Percentiles rank a stretch among this genome's conserved stretches.
These are phyloP conservation scores for Beris chalybata DNA, from an alignment of 2,888 invertebrate genomes.

Conservation along the genomic window DNA sequence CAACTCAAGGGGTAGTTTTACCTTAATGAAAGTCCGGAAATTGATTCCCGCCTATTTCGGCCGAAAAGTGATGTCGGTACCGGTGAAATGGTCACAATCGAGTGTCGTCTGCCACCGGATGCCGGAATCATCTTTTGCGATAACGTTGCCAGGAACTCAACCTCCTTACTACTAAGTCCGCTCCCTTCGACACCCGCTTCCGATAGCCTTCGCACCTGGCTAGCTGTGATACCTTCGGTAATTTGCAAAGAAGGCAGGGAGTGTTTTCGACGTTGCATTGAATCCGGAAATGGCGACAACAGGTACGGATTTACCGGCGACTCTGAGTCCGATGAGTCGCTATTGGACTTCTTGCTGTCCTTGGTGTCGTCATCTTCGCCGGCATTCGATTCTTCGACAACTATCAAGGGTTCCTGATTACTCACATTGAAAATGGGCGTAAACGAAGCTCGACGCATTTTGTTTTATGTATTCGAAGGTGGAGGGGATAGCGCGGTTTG, in stretches of 20 bases:
- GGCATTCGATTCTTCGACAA: constrained; percentile 75
- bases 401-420: constrained; percentile 76
- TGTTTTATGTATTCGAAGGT: constrained; percentile 39
- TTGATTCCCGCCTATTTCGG: constrained; percentile 77
- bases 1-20: constrained; percentile 39
- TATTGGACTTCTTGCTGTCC: constrained; percentile 57
- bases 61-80: constrained; percentile 80
- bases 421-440: constrained; percentile 61
- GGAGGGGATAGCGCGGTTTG: not conserved
- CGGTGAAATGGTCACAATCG: constrained; percentile 82
- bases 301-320: constrained; percentile 81
- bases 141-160: constrained; percentile 82
- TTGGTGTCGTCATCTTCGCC: constrained; percentile 66
- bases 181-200: constrained; percentile 75
- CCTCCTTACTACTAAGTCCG: constrained; percentile 76
- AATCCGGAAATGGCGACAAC: constrained; percentile 77
- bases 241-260: constrained; percentile 83
- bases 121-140: constrained; percentile 71
- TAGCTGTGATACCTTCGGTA: constrained; percentile 82
- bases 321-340: constrained; percentile 67
- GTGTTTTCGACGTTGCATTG: constrained; percentile 74
- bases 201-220: constrained; percentile 80
- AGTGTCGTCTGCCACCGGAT: constrained; percentile 77
- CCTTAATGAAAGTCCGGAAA: constrained; percentile 71
- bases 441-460: constrained; percentile 72